phyloP scores from a whole-genome alignment of 2,797 vertebrate genomes.

The Catostomus latipinnis region DNA sequence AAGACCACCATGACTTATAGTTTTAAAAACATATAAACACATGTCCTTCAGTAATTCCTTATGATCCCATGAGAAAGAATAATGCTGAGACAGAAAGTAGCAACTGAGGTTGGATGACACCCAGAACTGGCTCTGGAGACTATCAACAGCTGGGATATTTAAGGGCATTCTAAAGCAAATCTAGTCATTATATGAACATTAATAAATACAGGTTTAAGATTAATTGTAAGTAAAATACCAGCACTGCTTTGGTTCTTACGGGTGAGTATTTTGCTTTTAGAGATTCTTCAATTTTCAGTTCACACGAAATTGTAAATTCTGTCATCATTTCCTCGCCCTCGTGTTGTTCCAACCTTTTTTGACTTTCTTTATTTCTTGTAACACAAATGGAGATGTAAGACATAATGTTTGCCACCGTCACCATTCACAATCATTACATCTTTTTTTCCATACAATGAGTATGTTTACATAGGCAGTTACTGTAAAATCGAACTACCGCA shows the following conservation, averaged over 20 bases:
- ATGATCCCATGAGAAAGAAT: constrained; percentile 6
- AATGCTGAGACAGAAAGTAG: constrained; percentile 3
- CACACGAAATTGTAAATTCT: too few species aligned
- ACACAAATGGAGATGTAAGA: too few species aligned
- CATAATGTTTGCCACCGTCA: too few species aligned
- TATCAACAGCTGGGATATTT: constrained; percentile 27
- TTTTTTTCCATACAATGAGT: too few species aligned
- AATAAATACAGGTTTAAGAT: constrained; percentile 8
- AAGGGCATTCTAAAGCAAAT: constrained; percentile 1
- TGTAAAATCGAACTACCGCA: too few species aligned
- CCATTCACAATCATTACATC: too few species aligned
- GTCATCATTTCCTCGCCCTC: too few species aligned
- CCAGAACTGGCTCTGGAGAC: constrained; percentile 12
- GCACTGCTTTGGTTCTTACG: not conserved
- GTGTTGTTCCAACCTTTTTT: too few species aligned
- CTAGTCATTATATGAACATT: not conserved
- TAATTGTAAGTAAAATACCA: constrained; percentile 1
- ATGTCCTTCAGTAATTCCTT: not conserved
- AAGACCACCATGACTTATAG: not conserved
- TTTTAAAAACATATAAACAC: constrained; percentile 14
- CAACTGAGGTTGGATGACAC: constrained; percentile 11
- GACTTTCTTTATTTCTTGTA: too few species aligned
- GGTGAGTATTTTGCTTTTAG: constrained; percentile 19
- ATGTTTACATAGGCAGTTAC: too few species aligned
- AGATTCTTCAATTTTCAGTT: not conserved